Base-by-base conservation (phyloP, 1,140 invertebrate genomes). In the Ceratoteleas bidentatus region DNA sequence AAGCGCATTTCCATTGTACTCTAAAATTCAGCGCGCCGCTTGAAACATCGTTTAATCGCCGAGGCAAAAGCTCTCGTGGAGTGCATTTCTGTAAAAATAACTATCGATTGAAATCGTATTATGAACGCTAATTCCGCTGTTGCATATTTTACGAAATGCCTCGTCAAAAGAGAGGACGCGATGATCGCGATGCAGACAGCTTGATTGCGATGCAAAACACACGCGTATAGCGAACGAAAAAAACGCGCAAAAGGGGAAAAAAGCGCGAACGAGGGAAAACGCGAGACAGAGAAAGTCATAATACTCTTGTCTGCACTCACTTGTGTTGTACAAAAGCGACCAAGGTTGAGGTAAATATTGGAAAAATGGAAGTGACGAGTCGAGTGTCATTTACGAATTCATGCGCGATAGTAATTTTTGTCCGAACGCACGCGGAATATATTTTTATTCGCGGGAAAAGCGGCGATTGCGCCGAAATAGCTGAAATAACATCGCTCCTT, bases 1-100 rank as follows among this genome's bases (percentile, higher is more conserved):
- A 78, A 78, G 74, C 80, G 80, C 81, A 80, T 79, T 84, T 72
- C 68, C 82, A 77, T 80, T 80, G 77, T 84, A 80, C 77, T 84
- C 82, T 68, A 73, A 80, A 84, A 80, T 80, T 75, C 69, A 75
- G 60, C 70, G 53, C 73, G 45, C 43, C 64, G 65, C 75, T 78
- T 60, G 68, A 78, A 83, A 83, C 81, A 75, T 70, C 81, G 75
- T 75, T 83, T 83, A 78, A 70, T 78, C 81, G 81, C 53, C 60
- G 70, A 61, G 68, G 73, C 73, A 82, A 82, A 77, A 79, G 75
- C 75, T 56, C 81, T 70, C 75, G 53, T 57, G 40, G 62, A 83
- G 66, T 79, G 81, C 68, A 80, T 83, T 78, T 78, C 73, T 80
- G 72, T 80, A 84, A 84, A 80, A 84, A 83, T 79, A 83, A 76